These are phyloP conservation scores for Margarornis squamiger DNA, from an alignment of 2,797 vertebrate species.

Conservation along the genomic window DNA sequence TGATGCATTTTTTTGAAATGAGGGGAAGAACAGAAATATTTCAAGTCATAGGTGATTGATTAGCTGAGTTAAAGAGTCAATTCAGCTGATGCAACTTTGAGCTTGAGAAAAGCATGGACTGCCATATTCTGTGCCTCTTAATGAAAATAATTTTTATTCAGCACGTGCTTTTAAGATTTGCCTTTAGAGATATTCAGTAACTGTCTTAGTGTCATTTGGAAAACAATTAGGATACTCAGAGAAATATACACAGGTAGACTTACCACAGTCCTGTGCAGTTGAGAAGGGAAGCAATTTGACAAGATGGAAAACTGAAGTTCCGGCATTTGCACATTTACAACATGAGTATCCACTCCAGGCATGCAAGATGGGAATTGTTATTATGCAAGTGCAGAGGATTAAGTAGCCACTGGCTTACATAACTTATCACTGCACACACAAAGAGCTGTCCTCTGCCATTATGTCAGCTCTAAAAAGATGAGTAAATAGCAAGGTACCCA, in stretches of 20 bases:
- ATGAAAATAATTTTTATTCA: background rate
- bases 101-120: background rate
- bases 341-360: background rate
- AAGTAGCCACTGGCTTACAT: background rate
- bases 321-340: background rate
- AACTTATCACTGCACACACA: background rate
- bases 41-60: background rate
- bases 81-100: background rate
- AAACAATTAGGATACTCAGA: background rate
- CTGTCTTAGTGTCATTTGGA: background rate
- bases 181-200: background rate
- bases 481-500: background rate
- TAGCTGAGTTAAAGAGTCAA: background rate
- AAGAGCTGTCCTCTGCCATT: background rate
- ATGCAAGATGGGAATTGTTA: background rate
- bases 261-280: background rate
- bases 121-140: background rate
- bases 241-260: background rate
- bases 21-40: background rate
- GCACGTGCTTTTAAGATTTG: background rate
- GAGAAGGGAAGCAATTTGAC: background rate
- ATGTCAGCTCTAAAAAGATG: background rate
- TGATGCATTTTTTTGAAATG: background rate
- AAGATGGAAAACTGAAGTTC: background rate
- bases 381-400: background rate